These are phyloP conservation scores for Oreonectes daqikongensis DNA, from an alignment of 2,797 vertebrate genomes.

Conservation along the genomic window DNA sequence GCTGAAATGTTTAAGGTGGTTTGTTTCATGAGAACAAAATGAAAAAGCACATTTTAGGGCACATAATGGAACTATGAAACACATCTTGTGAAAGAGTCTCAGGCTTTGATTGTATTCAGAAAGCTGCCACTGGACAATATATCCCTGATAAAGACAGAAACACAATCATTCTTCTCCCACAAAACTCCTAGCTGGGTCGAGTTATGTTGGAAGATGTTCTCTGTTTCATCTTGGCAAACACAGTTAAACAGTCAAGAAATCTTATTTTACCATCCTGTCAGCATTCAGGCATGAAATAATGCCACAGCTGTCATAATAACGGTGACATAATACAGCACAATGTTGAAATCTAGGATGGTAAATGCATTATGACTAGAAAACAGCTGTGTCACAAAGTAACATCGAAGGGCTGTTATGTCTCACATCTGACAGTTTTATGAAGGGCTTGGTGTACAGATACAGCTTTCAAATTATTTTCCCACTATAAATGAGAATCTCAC, in stretches of 20 bases:
- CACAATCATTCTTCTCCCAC: neutral
- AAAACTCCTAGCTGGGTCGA: slow-evolving; percentile 6
- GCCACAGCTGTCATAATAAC: slow-evolving; percentile 27
- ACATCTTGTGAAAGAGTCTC: slow-evolving; percentile 63
- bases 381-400: slow-evolving; percentile 35
- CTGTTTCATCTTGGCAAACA: slow-evolving; percentile 28
- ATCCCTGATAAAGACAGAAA: neutral
- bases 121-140: slow-evolving; percentile 17
- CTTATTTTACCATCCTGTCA: slow-evolving; percentile 3
- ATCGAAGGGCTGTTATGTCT: slow-evolving; percentile 28
- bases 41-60: slow-evolving; percentile 59
- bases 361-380: slow-evolving; percentile 35
- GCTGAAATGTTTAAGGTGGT: slow-evolving; percentile 41
- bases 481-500: slow-evolving; percentile 22
- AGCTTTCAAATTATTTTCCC: slow-evolving; percentile 19
- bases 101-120: slow-evolving; percentile 20
- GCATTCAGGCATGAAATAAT: slow-evolving; percentile 24
- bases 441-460: neutral
- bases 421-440: slow-evolving; percentile 33
- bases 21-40: slow-evolving; percentile 54
- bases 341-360: slow-evolving; percentile 30
- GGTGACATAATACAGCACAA: slow-evolving; percentile 20
- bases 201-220: slow-evolving; percentile 22
- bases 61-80: slow-evolving; percentile 53
- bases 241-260: neutral